A percentile compares a stretch with the other conserved stretches of the same genome.
Evolutionary conservation across 2,888 invertebrate genomes (phyloP).

Genomic region (Sipha maydis): DNA sequence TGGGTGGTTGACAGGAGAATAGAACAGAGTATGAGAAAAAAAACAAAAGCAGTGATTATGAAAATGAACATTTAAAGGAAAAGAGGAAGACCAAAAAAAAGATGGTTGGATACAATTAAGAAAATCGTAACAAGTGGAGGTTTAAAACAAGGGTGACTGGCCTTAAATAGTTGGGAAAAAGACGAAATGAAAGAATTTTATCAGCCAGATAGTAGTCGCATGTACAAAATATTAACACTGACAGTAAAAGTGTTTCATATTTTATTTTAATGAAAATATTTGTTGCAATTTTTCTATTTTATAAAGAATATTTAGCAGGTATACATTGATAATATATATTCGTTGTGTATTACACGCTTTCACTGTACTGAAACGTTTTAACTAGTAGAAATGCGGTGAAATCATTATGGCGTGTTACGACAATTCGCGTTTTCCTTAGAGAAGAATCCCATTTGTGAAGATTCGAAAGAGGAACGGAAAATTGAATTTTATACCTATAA

Average conservation of each 20-base stretch:
- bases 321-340: slow-evolving; percentile 51
- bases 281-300: slow-evolving; percentile 2
- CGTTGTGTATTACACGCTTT: slow-evolving; percentile 55
- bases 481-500: slow-evolving; percentile 9
- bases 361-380: slow-evolving; percentile 38
- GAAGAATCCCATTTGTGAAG: slow-evolving; percentile 2
- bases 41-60: too few species aligned
- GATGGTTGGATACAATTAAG: too few species aligned
- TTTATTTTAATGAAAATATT: background rate
- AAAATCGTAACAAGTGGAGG: too few species aligned
- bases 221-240: background rate
- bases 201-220: too few species aligned
- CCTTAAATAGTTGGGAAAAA: too few species aligned
- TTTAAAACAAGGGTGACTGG: too few species aligned
- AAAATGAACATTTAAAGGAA: too few species aligned
- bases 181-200: too few species aligned
- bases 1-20: too few species aligned
- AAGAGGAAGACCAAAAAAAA: too few species aligned
- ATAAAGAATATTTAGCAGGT: background rate
- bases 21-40: too few species aligned
- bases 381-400: slow-evolving; percentile 60
- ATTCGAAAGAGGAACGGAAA: slow-evolving; percentile 15
- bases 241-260: background rate
- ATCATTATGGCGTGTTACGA: slow-evolving; percentile 20
- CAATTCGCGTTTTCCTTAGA: slow-evolving; percentile 24